phyloP scores from a whole-genome alignment of 2,797 vertebrate genomes.

The Chloroceryle inda region DNA sequence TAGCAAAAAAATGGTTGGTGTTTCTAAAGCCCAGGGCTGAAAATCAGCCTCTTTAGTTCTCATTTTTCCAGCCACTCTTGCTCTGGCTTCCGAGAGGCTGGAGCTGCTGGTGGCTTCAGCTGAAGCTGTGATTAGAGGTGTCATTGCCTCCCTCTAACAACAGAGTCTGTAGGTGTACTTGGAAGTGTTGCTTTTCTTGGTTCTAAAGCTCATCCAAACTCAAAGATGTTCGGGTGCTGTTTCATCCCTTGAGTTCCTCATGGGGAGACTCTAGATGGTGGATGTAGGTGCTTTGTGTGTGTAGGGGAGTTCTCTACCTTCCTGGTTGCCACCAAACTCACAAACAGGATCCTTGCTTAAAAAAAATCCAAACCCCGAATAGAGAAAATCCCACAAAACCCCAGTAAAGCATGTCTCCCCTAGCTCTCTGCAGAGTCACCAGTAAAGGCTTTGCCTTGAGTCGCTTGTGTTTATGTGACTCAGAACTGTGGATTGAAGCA shows the following conservation, averaged over 20 bases:
- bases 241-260: background rate
- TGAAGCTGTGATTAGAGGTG: background rate
- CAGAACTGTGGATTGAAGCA: background rate
- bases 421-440: fast-evolving
- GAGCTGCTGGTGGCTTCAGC: background rate
- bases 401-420: fast-evolving
- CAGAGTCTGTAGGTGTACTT: too few species aligned
- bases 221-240: fast-evolving
- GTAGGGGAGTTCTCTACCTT: fast-evolving
- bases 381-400: too few species aligned
- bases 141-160: too few species aligned
- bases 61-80: background rate
- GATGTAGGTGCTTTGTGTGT: background rate
- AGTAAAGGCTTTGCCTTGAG: fast-evolving
- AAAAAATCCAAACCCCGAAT: background rate
- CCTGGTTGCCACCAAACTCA: background rate
- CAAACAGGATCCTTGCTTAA: background rate
- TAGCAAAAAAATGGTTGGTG: fast-evolving
- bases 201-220: background rate
- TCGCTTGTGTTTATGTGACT: fast-evolving
- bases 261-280: fast-evolving
- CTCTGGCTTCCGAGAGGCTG: background rate
- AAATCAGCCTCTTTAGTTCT: background rate
- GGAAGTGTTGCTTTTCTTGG: fast-evolving
- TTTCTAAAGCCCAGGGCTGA: background rate